Evolutionary conservation across 2,113 vertebrate species (phyloP).

Genomic region (Piaya cayana): DNA sequence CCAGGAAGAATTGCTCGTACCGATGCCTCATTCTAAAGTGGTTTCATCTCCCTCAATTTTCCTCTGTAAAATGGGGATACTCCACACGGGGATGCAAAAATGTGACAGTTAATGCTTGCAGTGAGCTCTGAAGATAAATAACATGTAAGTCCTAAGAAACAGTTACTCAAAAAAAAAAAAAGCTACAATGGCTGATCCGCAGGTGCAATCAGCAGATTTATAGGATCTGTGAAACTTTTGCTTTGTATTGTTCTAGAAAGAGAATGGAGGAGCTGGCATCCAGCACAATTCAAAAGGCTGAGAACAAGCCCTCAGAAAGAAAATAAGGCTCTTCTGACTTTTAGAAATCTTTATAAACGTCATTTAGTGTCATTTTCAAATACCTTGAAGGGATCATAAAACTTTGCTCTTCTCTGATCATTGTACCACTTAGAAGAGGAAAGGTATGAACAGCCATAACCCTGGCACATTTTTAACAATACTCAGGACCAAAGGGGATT

Average conservation of each 20-base stretch:
- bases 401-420: conserved; percentile 63
- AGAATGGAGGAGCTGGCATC: conserved; percentile 4
- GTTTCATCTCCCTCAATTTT: not conserved
- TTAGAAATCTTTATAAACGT: conserved; percentile 52
- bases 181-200: not conserved
- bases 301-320: conserved; percentile 33
- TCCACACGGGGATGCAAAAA: not conserved
- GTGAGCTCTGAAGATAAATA: not conserved
- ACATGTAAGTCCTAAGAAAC: not conserved
- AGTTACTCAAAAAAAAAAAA: not conserved
- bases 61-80: not conserved
- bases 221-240: not conserved
- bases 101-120: not conserved
- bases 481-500: conserved; percentile 35
- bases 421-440: conserved; percentile 31
- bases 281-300: conserved; percentile 24
- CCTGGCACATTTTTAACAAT: conserved; percentile 36
- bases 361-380: conserved; percentile 65
- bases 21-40: not conserved
- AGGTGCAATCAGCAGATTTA: conserved; percentile 1
- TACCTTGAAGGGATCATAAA: conserved; percentile 69
- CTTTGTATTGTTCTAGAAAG: conserved; percentile 11
- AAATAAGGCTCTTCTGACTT: conserved; percentile 53
- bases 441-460: conserved; percentile 38
- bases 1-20: not conserved